Percentiles rank a stretch among this genome's conserved stretches.
phyloP scores from a whole-genome alignment of 1,140 invertebrate species.

The Adoxophyes honmai region DNA sequence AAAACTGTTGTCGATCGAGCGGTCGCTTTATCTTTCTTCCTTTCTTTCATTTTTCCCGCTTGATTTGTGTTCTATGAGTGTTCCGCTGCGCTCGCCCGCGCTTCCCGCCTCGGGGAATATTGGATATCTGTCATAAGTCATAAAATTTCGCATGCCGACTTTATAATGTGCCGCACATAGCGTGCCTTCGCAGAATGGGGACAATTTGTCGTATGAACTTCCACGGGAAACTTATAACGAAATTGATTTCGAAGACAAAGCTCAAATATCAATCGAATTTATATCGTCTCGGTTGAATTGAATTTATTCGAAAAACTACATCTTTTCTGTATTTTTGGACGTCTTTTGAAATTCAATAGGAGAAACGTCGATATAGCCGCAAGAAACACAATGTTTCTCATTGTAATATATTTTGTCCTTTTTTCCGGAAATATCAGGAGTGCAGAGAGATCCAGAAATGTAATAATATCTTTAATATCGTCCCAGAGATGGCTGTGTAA shows the following conservation, averaged over 20 bases:
- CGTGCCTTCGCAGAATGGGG: conserved; percentile 19
- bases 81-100: conserved; percentile 37
- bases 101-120: conserved; percentile 35
- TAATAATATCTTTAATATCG: conserved; percentile 61
- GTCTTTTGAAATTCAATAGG: conserved; percentile 14
- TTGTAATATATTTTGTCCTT: conserved; percentile 27
- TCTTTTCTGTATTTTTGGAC: conserved; percentile 25
- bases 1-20: conserved; percentile 58
- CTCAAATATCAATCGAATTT: background rate
- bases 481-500: conserved; percentile 36
- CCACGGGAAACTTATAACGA: background rate
- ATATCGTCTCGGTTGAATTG: conserved; percentile 9
- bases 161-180: conserved; percentile 40
- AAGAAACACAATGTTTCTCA: conserved; percentile 16
- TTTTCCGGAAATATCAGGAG: conserved; percentile 20
- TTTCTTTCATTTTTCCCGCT: conserved; percentile 50
- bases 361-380: conserved; percentile 7
- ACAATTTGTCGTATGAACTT: conserved; percentile 25
- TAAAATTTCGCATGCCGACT: conserved; percentile 47
- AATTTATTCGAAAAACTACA: conserved; percentile 14
- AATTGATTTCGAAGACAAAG: conserved; percentile 14
- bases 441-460: conserved; percentile 26
- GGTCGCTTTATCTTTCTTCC: conserved; percentile 52
- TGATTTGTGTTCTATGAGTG: conserved; percentile 64
- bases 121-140: conserved; percentile 58